These are phyloP conservation scores for Ceratitis capitata DNA, from an alignment of 1,140 invertebrate species.

Conservation along the genomic window DNA sequence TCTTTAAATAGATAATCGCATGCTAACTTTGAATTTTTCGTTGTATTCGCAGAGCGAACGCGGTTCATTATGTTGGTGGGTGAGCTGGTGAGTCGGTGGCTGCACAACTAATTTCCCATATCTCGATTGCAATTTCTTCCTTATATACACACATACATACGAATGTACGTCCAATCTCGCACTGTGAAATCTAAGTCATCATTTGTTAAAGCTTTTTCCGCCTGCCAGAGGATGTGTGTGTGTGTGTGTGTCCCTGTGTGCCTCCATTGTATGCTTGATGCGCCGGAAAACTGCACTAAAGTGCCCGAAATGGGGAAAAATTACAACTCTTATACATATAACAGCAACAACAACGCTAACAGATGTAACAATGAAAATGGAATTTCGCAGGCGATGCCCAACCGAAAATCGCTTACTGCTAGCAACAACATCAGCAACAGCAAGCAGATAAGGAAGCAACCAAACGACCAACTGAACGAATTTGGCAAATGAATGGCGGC, in stretches of 20 bases:
- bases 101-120: not conserved
- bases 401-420: not conserved
- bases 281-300: not conserved
- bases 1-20: not conserved
- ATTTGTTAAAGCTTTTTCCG: not conserved
- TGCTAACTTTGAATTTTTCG: not conserved
- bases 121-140: not conserved
- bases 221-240: too few species aligned
- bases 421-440: not conserved
- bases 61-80: not conserved
- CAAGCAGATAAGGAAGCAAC: not conserved
- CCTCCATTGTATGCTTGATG: not conserved
- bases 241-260: too few species aligned
- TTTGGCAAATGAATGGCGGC: too few species aligned
- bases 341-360: not conserved
- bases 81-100: not conserved
- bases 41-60: not conserved
- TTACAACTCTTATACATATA: not conserved
- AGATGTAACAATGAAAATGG: not conserved
- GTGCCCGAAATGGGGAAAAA: not conserved
- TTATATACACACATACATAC: too few species aligned
- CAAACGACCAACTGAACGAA: too few species aligned
- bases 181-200: not conserved
- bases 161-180: too few species aligned
- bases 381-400: not conserved